These are phyloP conservation scores for Paracanthobrama guichenoti DNA, from an alignment of 2,113 vertebrate genomes.

Conservation along the genomic window DNA sequence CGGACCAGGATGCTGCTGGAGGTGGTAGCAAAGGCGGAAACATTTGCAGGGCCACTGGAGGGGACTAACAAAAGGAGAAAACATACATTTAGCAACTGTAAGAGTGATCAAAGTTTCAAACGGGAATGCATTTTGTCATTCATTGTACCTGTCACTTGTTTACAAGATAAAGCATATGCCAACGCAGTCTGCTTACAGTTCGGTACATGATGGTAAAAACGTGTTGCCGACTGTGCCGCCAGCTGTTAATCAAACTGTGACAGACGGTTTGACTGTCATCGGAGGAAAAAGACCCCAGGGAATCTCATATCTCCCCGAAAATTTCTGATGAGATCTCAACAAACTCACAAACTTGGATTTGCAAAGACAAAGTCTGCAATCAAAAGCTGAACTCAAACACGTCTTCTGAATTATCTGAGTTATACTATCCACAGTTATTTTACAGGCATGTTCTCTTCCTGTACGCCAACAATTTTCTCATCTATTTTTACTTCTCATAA, in stretches of 20 bases:
- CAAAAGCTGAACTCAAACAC: background rate
- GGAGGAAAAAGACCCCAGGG: background rate
- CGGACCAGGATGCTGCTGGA: conserved; percentile 92
- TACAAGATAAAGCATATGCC: conserved; percentile 1
- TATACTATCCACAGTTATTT: background rate
- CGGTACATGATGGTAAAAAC: background rate
- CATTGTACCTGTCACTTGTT: background rate
- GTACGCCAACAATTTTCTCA: background rate
- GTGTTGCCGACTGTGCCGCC: background rate
- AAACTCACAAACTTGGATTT: background rate
- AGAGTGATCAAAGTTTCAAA: background rate
- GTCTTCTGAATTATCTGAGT: background rate
- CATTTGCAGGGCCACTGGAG: conserved; percentile 88
- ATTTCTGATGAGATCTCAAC: background rate
- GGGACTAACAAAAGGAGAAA: conserved; percentile 77
- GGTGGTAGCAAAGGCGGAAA: conserved; percentile 88
- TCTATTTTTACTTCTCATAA: conserved; percentile 15
- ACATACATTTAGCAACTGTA: background rate
- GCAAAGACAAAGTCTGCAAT: background rate
- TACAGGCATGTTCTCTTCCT: background rate
- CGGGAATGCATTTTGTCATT: background rate
- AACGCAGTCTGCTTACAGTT: conserved; percentile 10
- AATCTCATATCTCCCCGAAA: background rate
- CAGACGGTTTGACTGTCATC: background rate
- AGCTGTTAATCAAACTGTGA: conserved; percentile 25